A percentile compares a stretch with the other conserved stretches of the same genome.
phyloP scores from a whole-genome alignment of 2,113 vertebrate species.

The Gopherus flavomarginatus region DNA sequence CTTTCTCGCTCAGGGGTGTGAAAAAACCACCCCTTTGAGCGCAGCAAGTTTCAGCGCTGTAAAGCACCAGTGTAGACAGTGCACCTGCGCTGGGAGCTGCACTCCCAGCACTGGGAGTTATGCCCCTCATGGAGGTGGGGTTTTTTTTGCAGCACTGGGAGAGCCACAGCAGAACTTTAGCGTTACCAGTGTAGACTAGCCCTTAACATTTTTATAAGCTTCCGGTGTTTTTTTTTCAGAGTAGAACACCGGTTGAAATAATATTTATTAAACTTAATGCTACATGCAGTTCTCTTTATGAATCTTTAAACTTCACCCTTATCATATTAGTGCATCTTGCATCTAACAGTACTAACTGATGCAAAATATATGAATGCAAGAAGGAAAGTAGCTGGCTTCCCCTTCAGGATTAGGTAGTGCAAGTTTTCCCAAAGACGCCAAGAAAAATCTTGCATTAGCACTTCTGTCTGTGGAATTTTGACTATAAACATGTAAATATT shows the following conservation, averaged over 20 bases:
- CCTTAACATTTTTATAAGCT: neutral
- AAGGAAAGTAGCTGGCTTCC: neutral
- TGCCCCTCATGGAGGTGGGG: no score
- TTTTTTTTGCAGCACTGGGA: no score
- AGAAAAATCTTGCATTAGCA: conserved; percentile 21
- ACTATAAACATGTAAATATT: conserved; percentile 36
- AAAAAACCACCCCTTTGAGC: no score
- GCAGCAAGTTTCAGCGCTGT: no score
- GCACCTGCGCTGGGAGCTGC: no score
- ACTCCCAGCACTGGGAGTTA: no score
- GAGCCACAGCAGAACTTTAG: no score
- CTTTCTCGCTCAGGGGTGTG: no score
- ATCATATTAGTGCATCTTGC: neutral
- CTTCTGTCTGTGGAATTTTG: conserved; percentile 16
- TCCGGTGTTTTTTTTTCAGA: neutral
- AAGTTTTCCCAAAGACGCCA: neutral
- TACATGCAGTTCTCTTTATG: neutral
- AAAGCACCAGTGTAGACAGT: no score
- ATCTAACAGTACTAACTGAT: neutral
- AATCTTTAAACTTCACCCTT: neutral
- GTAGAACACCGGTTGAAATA: neutral
- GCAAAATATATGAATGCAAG: neutral
- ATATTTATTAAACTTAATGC: neutral
- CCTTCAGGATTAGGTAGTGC: neutral
- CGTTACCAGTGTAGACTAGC: no score